Conservation (phyloP, 2,888 invertebrate species). For the Xylota sylvarum region DNA sequence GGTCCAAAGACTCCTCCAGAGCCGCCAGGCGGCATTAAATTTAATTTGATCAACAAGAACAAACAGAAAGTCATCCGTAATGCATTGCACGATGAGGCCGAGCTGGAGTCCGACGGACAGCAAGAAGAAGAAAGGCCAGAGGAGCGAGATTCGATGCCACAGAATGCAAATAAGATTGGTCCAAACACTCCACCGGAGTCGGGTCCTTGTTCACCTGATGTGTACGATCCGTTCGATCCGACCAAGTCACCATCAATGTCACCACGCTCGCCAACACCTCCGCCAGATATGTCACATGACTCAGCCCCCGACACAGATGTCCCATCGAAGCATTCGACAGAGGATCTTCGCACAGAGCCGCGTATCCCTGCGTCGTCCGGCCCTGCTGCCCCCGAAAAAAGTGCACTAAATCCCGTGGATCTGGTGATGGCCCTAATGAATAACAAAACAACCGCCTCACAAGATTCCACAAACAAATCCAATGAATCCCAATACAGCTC, state of each 20-base stretch:
- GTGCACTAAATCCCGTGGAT: slow-evolving; percentile 86
- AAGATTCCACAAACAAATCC: slow-evolving; percentile 80
- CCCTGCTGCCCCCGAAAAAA: slow-evolving; percentile 50
- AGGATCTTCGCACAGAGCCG: slow-evolving; percentile 69
- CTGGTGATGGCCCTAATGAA: slow-evolving; percentile 87
- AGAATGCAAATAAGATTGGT: slow-evolving; percentile 86
- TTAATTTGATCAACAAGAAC: slow-evolving; percentile 86
- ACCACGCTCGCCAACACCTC: slow-evolving; percentile 83
- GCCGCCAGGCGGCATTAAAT: slow-evolving; percentile 87
- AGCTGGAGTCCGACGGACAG: slow-evolving; percentile 60
- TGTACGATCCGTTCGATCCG: slow-evolving; percentile 96
- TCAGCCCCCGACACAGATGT: slow-evolving; percentile 56
- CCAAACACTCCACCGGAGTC: slow-evolving; percentile 91
- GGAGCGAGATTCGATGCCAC: slow-evolving; percentile 75
- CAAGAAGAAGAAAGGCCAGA: slow-evolving; percentile 51
- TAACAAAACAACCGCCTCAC: slow-evolving; percentile 80
- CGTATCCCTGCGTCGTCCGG: slow-evolving; percentile 50
- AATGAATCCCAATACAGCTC: slow-evolving; percentile 81
- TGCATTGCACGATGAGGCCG: slow-evolving; percentile 86
- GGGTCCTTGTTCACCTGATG: slow-evolving; percentile 91
- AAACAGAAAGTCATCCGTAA: slow-evolving; percentile 87
- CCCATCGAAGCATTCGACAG: slow-evolving; percentile 73
- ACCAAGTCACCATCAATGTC: slow-evolving; percentile 89
- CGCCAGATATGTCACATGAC: slow-evolving; percentile 71
- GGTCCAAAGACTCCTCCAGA: slow-evolving; percentile 92